A percentile compares a stretch with the other conserved stretches of the same genome.
phyloP scores from a whole-genome alignment of 37 sponge, comb jelly and placozoan genomes.

The Theonella swinhoei region DNA sequence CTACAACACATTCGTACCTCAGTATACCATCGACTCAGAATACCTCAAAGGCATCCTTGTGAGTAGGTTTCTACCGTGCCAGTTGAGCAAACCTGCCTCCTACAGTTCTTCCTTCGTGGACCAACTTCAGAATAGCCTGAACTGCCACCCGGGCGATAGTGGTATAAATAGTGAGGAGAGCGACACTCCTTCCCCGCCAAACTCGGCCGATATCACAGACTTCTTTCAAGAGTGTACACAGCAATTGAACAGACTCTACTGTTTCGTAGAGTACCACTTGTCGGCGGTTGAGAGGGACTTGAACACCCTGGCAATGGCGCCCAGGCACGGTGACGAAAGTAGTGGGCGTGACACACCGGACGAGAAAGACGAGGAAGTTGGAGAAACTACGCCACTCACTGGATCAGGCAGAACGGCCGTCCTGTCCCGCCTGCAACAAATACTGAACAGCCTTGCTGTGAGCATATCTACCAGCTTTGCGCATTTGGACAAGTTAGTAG shows the following conservation, averaged over 20 bases:
- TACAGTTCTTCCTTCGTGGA: background rate
- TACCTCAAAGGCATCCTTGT: conserved; percentile 1
- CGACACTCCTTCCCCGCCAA: background rate
- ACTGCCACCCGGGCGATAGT: background rate
- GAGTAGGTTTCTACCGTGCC: background rate
- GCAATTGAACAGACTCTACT: background rate
- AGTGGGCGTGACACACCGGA: background rate
- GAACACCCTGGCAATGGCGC: background rate
- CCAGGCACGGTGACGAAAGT: background rate
- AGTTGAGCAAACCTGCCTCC: background rate
- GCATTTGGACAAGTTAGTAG: background rate
- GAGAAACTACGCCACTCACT: background rate
- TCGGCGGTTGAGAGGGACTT: conserved; percentile 7
- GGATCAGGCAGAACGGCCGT: background rate
- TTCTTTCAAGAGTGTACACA: conserved; percentile 19
- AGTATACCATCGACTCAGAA: conserved; percentile 3
- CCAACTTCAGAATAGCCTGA: too few species aligned
- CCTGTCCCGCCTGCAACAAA: background rate
- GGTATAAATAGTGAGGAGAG: background rate
- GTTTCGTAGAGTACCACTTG: conserved; percentile 7
- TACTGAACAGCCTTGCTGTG: background rate
- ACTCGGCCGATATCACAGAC: background rate
- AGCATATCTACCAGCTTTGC: background rate
- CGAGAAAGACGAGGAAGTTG: background rate
- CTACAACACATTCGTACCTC: conserved; percentile 5